phyloP scores from a whole-genome alignment of 2,113 vertebrate genomes.

The Micromys minutus region DNA sequence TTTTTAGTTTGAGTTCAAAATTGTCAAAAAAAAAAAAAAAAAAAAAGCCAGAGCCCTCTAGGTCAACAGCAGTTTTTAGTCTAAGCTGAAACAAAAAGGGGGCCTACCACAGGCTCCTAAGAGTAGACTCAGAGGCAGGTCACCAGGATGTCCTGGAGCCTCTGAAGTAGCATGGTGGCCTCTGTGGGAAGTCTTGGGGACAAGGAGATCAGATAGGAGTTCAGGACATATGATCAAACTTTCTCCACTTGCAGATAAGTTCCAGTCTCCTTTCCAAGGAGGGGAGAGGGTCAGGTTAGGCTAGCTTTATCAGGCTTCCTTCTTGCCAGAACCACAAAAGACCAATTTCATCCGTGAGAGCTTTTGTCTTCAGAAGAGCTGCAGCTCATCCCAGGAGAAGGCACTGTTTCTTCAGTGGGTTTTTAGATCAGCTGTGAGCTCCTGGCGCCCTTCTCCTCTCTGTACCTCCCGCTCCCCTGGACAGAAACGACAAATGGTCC shows the following conservation, averaged over 20 bases:
- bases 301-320: slow-evolving; percentile 63
- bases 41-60: slow-evolving; percentile 20
- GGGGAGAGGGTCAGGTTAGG: slow-evolving; percentile 54
- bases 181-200: neutral
- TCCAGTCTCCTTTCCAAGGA: slow-evolving; percentile 5
- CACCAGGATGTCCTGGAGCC: neutral
- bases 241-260: neutral
- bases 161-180: neutral
- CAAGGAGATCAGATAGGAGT: neutral
- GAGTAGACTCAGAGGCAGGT: neutral
- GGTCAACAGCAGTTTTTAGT: slow-evolving; percentile 19
- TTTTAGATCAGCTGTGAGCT: slow-evolving; percentile 42
- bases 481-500: slow-evolving; percentile 88
- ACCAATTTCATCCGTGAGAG: slow-evolving; percentile 64
- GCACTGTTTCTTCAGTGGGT: slow-evolving; percentile 66
- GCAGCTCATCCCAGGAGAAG: slow-evolving; percentile 60
- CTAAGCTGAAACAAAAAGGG: slow-evolving; percentile 54
- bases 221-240: neutral
- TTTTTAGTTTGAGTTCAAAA: slow-evolving; percentile 68
- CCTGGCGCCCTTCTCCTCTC: slow-evolving; percentile 64
- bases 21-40: neutral
- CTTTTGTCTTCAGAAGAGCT: slow-evolving; percentile 72
- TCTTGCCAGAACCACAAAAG: slow-evolving; percentile 77
- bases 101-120: slow-evolving; percentile 49
- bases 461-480: slow-evolving; percentile 79